Percentiles rank a stretch among this genome's conserved stretches.
Evolutionary conservation across 2,888 invertebrate genomes (phyloP).

Genomic region (Trissoscelio sp.): DNA sequence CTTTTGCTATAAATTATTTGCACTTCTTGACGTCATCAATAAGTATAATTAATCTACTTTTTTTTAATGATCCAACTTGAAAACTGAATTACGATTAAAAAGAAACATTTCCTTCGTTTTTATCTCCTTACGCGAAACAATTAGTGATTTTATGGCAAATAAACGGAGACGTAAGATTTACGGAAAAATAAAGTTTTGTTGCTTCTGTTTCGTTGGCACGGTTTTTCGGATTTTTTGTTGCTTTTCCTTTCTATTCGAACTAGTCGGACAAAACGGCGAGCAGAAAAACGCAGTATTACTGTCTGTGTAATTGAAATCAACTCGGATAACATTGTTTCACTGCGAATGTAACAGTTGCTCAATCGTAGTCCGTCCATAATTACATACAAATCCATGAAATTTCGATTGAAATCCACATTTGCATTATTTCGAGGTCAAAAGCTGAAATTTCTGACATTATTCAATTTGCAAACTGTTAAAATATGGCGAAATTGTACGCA

Average conservation of each 20-base stretch:
- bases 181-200: neutral
- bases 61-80: conserved; percentile 11
- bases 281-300: neutral
- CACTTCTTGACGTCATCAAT: neutral
- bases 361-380: neutral
- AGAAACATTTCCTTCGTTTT: neutral
- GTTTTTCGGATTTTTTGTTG: neutral
- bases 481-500: neutral
- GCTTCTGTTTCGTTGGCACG: neutral
- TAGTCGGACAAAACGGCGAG: neutral
- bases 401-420: conserved; percentile 19
- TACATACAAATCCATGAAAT: conserved; percentile 22
- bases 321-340: neutral
- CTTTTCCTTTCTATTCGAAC: too few relatives aligned
- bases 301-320: neutral
- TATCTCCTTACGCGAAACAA: neutral
- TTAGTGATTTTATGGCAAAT: conserved; percentile 23
- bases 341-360: neutral
- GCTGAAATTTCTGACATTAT: neutral
- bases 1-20: too few relatives aligned
- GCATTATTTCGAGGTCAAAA: neutral
- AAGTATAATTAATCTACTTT: conserved; percentile 20
- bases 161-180: neutral
- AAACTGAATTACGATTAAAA: conserved; percentile 2
- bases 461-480: neutral